Base-by-base conservation (phyloP, 1,140 invertebrate species). In the Amphibalanus amphitrite region DNA sequence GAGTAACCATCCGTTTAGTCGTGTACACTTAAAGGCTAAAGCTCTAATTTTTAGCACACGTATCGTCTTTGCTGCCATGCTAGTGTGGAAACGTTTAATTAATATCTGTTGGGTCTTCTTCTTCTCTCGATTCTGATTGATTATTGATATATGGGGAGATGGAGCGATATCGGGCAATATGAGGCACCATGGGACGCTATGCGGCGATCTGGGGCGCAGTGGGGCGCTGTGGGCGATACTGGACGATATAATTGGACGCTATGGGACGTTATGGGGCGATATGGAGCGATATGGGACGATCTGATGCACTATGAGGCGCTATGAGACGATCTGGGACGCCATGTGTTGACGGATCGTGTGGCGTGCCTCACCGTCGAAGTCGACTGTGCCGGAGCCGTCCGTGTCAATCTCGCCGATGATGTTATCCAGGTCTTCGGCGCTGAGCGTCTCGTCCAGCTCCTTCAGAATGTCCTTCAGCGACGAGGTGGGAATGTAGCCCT, bases 331-430 rank as follows among this genome's bases (percentile, higher is more conserved):
- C 25, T 72, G 17, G 26, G 30, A 17, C 20, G 38, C 20, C 20
- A 71, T 20, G n/a, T 15, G 71, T 73, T 10, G 28, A 29, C 33
- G 67, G 38, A 23, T 26, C 70, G 28, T 28, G 3, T 29, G 26
- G 23, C n/a, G 0, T 38, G 33, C 74, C 77, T 79, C 79, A 90
- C 89, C 89, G 78, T 91, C 89, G 81, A 91, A 92, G 78, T 92
- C 90, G 25, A 92, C 90, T 3, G 90, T 91, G 71, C 90, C 90
- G 0, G 89, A 90, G 25, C 83, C 82, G 74, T 84, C 83, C 29
- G 82, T 80, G 76, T 85, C 83, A 73, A 85, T 84, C 78, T 85
- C 84, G 26, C 80, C 80, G 73, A 85, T 84, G 79, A 85, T 84
- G 74, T 83, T 82, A 71, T 84, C 83, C 64, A 85, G 76, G 74